Conservation (phyloP, 2,888 invertebrate genomes). For the Apamea epomidion region DNA sequence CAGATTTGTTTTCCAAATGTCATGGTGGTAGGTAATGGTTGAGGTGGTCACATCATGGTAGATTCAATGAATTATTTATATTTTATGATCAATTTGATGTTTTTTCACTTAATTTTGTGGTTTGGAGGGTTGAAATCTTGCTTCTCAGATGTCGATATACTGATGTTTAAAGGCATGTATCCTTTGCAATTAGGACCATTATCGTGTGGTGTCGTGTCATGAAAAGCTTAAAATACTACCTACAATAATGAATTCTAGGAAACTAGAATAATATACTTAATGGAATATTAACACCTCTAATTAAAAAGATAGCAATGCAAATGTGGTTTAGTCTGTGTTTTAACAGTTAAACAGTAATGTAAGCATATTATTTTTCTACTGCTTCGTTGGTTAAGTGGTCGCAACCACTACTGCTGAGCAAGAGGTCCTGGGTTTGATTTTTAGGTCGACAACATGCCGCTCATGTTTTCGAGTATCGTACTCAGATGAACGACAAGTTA, state of each 20-base stretch:
- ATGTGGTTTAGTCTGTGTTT: neutral
- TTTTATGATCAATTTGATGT: neutral
- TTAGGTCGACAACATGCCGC: neutral
- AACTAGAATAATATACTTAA: slow-evolving; percentile 8
- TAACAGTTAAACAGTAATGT: neutral
- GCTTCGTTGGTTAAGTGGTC: neutral
- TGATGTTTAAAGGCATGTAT: neutral
- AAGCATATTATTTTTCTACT: neutral
- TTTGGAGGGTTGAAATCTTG: neutral
- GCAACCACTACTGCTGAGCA: neutral
- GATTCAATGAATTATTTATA: neutral
- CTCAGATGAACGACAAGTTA: too few species aligned
- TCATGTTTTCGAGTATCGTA: too few species aligned
- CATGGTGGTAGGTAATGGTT: slow-evolving; percentile 21
- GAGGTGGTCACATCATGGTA: neutral
- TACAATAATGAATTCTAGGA: slow-evolving; percentile 15
- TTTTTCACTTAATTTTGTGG: too few species aligned
- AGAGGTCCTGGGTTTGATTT: neutral
- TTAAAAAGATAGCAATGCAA: neutral
- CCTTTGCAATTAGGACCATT: neutral
- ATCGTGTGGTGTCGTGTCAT: slow-evolving; percentile 5
- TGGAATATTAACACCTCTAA: neutral
- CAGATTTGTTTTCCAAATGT: slow-evolving; percentile 48
- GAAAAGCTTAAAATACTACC: slow-evolving; percentile 5
- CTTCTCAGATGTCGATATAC: neutral